A percentile compares a stretch with the other conserved stretches of the same genome.
phyloP scores from a whole-genome alignment of 2,888 invertebrate genomes.

The Sylvicola fuscatus region DNA sequence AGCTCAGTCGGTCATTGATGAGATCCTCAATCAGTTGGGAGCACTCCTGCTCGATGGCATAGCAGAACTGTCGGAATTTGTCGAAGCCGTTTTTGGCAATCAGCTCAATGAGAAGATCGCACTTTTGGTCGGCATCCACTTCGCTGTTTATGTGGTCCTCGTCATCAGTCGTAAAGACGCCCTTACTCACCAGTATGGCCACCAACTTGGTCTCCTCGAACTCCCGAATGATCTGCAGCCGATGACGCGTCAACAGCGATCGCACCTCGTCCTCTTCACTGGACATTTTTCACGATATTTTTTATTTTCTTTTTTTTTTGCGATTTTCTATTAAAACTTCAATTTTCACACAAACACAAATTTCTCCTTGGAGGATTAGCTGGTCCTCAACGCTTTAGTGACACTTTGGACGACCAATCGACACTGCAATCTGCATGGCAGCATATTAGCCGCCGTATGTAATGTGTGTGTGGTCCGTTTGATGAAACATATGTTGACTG shows the following conservation, averaged over 20 bases:
- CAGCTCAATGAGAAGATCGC: slow-evolving; percentile 36
- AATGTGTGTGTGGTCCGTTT: too few species aligned
- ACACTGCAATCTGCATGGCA: too few species aligned
- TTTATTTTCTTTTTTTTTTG: too few species aligned
- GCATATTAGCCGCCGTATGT: too few species aligned
- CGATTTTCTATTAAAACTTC: too few species aligned
- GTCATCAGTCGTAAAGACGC: slow-evolving; percentile 37
- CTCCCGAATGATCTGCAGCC: slow-evolving; percentile 37
- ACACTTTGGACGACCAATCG: too few species aligned
- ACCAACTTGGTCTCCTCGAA: slow-evolving; percentile 38
- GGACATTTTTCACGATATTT: background rate
- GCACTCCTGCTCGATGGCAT: slow-evolving; percentile 38
- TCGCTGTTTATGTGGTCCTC: slow-evolving; percentile 29
- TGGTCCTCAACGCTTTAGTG: too few species aligned
- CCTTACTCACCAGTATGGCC: slow-evolving; percentile 40
- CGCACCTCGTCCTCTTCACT: slow-evolving; percentile 29
- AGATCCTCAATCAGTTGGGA: slow-evolving; percentile 39
- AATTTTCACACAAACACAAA: too few species aligned
- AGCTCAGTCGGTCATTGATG: slow-evolving; percentile 34
- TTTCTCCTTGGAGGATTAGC: too few species aligned
- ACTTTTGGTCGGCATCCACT: slow-evolving; percentile 28
- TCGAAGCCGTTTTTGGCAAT: slow-evolving; percentile 38
- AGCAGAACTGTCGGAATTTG: slow-evolving; percentile 38
- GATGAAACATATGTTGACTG: too few species aligned
- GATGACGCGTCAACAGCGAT: slow-evolving; percentile 38